Percentiles rank a stretch among this genome's conserved stretches.
Evolutionary conservation across 1,140 invertebrate species (phyloP).

Genomic region (Dinothrombium tinctorium): DNA sequence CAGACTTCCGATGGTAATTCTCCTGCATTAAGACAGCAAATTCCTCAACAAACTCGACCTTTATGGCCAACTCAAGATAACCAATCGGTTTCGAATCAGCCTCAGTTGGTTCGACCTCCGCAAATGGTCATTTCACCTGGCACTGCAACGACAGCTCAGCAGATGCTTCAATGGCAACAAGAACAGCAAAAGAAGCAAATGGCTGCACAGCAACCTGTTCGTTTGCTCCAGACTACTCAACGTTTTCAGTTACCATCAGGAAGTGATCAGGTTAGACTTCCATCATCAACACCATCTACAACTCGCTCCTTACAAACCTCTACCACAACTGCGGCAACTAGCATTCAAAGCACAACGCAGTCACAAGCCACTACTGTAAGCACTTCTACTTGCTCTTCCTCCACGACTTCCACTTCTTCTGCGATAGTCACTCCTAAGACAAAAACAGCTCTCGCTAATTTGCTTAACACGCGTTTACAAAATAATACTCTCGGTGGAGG

Average conservation of each 20-base stretch:
- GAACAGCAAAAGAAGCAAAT: too few relatives aligned
- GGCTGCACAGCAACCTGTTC: too few relatives aligned
- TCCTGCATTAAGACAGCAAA: not conserved
- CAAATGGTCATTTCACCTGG: too few relatives aligned
- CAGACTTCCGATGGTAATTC: not conserved
- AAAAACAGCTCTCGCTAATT: conserved; percentile 80
- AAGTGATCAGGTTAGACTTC: too few relatives aligned
- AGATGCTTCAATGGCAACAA: too few relatives aligned
- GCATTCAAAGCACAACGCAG: not conserved
- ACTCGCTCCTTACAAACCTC: not conserved
- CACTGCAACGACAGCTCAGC: too few relatives aligned
- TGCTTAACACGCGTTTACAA: conserved; percentile 65
- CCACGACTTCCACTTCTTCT: not conserved
- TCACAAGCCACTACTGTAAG: not conserved
- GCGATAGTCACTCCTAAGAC: conserved; percentile 62
- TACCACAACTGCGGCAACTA: not conserved
- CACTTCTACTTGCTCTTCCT: not conserved
- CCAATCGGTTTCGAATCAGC: not conserved
- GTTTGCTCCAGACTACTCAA: too few relatives aligned
- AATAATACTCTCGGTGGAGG: conserved; percentile 1
- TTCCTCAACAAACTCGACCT: not conserved
- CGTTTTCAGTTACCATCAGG: too few relatives aligned
- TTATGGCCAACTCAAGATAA: not conserved
- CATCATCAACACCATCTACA: not conserved
- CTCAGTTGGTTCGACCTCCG: too few relatives aligned